phyloP scores from a whole-genome alignment of 2,888 invertebrate species.

The Scaptodrosophila latifasciaeformis region DNA sequence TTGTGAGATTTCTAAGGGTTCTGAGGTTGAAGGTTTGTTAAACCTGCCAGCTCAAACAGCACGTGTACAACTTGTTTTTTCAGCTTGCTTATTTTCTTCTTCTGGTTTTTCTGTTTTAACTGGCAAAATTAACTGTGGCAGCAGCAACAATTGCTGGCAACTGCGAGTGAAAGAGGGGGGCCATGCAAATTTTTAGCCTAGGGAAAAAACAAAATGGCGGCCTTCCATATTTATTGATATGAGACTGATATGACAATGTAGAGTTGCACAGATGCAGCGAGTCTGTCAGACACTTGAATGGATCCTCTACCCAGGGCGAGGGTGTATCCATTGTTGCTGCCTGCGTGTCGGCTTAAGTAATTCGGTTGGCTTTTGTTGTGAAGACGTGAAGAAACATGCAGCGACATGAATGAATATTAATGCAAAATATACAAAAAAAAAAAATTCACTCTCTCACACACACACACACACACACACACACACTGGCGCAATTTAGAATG shows the following conservation, averaged over 20 bases:
- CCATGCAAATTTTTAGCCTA: too few species aligned
- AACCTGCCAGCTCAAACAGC: conserved; percentile 49
- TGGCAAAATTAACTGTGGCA: conserved; percentile 63
- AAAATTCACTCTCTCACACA: not conserved
- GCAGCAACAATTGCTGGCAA: conserved; percentile 23
- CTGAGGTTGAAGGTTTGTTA: not conserved
- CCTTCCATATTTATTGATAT: conserved; percentile 62
- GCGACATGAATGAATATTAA: conserved; percentile 54
- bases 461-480: not conserved
- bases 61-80: conserved; percentile 59
- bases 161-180: conserved; percentile 11
- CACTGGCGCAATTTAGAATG: conserved; percentile 45
- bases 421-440: conserved; percentile 60
- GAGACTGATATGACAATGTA: conserved; percentile 62
- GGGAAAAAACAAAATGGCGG: too few species aligned
- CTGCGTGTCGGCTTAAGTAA: conserved; percentile 52
- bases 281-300: too few species aligned
- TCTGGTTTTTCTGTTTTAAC: conserved; percentile 48
- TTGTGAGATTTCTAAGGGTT: not conserved
- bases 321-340: conserved; percentile 19
- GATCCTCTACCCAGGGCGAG: not conserved
- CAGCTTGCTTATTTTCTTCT: conserved; percentile 36
- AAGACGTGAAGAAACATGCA: conserved; percentile 69
- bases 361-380: conserved; percentile 57
- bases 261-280: not conserved